phyloP scores from a whole-genome alignment of 2,797 vertebrate genomes.

The Garrulus glandarius region DNA sequence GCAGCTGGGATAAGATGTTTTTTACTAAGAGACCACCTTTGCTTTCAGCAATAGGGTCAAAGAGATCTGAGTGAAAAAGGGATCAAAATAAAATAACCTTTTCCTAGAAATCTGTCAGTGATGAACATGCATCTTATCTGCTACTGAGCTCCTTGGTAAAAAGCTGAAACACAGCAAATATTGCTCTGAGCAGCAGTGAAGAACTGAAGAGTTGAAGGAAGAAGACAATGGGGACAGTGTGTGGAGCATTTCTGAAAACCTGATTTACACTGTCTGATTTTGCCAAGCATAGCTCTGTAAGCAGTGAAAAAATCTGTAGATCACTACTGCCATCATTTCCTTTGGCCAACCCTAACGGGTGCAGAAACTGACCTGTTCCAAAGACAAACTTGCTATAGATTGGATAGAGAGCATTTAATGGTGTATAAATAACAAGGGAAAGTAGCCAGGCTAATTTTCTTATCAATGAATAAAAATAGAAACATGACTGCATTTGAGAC shows the following conservation, averaged over 20 bases:
- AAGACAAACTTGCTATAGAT: background rate
- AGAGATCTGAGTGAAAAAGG: background rate
- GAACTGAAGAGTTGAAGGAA: background rate
- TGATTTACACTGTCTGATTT: background rate
- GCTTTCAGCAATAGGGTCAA: background rate
- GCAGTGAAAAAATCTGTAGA: background rate
- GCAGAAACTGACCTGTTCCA: background rate
- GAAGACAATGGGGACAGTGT: background rate
- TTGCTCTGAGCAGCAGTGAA: background rate
- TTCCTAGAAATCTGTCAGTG: background rate
- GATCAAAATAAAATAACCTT: background rate
- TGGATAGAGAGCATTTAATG: background rate
- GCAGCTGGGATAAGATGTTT: background rate
- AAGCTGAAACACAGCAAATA: background rate
- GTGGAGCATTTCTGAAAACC: background rate
- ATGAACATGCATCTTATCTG: background rate
- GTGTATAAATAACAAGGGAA: background rate
- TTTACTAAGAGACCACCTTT: background rate
- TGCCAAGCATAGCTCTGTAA: background rate
- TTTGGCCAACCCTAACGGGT: accelerated
- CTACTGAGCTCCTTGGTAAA: background rate
- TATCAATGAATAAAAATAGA: background rate
- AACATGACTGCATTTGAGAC: background rate
- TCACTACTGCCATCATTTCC: background rate
- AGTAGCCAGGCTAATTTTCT: background rate